These are phyloP conservation scores for Arctopsyche grandis DNA, from an alignment of 1,140 invertebrate species.

Conservation along the genomic window DNA sequence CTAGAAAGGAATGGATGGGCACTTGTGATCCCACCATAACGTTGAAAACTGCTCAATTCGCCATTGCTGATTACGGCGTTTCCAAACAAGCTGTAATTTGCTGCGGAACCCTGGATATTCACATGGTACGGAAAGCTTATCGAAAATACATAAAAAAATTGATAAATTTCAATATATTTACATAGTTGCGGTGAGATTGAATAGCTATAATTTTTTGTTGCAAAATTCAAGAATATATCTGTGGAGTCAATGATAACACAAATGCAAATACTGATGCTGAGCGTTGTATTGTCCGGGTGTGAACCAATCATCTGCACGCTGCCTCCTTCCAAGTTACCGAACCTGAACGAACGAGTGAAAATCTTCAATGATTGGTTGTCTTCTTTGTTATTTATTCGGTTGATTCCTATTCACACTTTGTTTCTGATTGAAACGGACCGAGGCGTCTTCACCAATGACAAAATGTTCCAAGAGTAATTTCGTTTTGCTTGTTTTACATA, in stretches of 20 bases:
- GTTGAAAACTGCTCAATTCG: slow-evolving; percentile 18
- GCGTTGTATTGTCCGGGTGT: slow-evolving; percentile 19
- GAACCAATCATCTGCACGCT: slow-evolving; percentile 34
- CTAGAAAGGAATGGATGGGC: not conserved
- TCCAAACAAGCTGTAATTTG: not conserved
- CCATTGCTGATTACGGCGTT: not conserved
- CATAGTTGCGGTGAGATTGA: too few relatives aligned
- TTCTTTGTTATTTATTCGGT: not conserved
- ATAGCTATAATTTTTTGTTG: too few relatives aligned
- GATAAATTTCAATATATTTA: not conserved
- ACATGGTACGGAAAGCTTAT: slow-evolving; percentile 38
- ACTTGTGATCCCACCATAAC: slow-evolving; percentile 9
- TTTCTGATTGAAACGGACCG: too few relatives aligned
- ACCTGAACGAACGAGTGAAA: not conserved
- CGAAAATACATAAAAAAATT: too few relatives aligned
- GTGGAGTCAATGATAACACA: slow-evolving; percentile 24
- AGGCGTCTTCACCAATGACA: too few relatives aligned
- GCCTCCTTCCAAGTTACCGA: slow-evolving; percentile 23
- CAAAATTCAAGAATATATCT: slow-evolving; percentile 7
- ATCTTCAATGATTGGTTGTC: slow-evolving; percentile 40
- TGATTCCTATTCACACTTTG: not conserved
- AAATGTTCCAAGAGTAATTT: too few relatives aligned
- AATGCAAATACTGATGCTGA: slow-evolving; percentile 39
- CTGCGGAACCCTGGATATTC: slow-evolving; percentile 32
- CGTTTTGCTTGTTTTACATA: too few relatives aligned